Evolutionary conservation across 2,113 vertebrate species (phyloP), one percentile per base, ranked within the genome.

Genomic region (Campylomormyrus numenius): DNA sequence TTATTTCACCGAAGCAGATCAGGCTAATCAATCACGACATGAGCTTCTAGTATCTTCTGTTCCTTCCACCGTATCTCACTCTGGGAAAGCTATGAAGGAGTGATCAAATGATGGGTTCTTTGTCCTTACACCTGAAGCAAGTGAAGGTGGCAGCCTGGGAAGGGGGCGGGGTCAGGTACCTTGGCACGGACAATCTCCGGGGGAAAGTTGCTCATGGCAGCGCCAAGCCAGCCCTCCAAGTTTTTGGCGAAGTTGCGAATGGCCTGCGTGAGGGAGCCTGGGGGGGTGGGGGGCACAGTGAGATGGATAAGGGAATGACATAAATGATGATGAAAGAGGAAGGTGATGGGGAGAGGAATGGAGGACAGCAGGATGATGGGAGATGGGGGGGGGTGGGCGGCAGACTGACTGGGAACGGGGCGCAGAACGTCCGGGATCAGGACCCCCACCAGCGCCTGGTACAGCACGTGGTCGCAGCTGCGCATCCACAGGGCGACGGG

Each of bases 171-270:
- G 39, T 7, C 35, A 15, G 6, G 89, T 93, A 99, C 98, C 98
- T 99, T 99, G 83, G 97, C 97, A 94, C 98, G 98, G 90, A 99
- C 93, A 1, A 98, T 95, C 92, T 98, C 96, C 0, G 97, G 97
- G 0, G 98, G 98, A 77, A 98, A 99, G 91, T 96, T 97, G 7
- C 94, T 97, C 98, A 99, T 99, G 88, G 98, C 98, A 0, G 96
- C 97, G 0, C 97, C 97, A 93, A 99, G 93, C 98, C 98, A 99
- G 45, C 97, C 97, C 92, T 99, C 98, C 93, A 99, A 91, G 90
- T 98, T 99, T 95, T 99, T 99, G 93, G 98, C 98, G 87, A 99
- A 99, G 91, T 99, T 99, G 3, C 98, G 95, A 88, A 99, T 99
- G 0, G 98, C 98, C 94, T 99, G 98, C 0, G 98, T 99, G 90